Evolutionary conservation across 2,888 invertebrate genomes (phyloP).

Genomic region (Euplagia quadripunctaria): DNA sequence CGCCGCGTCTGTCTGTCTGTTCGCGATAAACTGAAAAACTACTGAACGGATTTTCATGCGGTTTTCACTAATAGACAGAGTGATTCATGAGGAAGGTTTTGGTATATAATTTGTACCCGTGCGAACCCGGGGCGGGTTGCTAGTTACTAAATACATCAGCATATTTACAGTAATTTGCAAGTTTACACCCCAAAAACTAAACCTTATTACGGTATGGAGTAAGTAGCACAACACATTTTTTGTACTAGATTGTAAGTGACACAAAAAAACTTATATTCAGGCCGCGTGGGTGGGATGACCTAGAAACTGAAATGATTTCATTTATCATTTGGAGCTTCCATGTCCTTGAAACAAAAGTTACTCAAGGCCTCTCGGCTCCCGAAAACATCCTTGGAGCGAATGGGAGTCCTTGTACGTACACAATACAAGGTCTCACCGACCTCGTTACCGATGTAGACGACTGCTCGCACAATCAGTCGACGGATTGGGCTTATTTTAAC

Average conservation of each 20-base stretch:
- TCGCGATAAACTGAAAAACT: no score
- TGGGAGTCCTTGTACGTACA: slow-evolving; percentile 63
- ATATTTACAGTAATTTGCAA: no score
- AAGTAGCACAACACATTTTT: slow-evolving; percentile 3
- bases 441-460: slow-evolving; percentile 60
- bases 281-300: slow-evolving; percentile 67
- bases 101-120: no score
- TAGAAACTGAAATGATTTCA: slow-evolving; percentile 78
- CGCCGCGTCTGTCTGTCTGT: no score
- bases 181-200: neutral
- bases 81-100: no score
- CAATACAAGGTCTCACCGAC: slow-evolving; percentile 70
- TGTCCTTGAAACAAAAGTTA: slow-evolving; percentile 77
- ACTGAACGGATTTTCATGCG: no score
- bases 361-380: slow-evolving; percentile 74
- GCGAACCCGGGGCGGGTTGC: no score
- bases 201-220: neutral
- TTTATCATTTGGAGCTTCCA: slow-evolving; percentile 71
- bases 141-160: no score
- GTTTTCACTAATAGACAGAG: no score
- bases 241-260: slow-evolving; percentile 37
- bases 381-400: slow-evolving; percentile 75
- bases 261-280: slow-evolving; percentile 69
- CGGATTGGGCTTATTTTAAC: slow-evolving; percentile 62
- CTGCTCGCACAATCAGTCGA: slow-evolving; percentile 64